These are phyloP conservation scores for Acanthochromis polyacanthus DNA, from an alignment of 2,113 vertebrate genomes.

Conservation along the genomic window DNA sequence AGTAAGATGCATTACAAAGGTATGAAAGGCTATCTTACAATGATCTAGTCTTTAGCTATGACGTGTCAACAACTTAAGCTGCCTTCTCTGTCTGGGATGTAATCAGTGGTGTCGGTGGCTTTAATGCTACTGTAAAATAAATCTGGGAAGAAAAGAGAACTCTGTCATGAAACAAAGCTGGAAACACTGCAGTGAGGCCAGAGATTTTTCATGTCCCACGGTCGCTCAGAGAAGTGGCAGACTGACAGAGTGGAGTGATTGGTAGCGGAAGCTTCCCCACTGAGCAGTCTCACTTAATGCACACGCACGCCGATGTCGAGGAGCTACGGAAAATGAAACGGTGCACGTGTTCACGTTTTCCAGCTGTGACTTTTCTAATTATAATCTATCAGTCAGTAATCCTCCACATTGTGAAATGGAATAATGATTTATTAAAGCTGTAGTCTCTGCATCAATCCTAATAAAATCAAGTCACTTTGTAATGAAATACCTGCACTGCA, in stretches of 20 bases:
- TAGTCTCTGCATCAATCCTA: neutral
- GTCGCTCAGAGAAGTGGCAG: neutral
- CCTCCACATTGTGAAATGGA: constrained; percentile 12
- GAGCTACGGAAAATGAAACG: neutral
- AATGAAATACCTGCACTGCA: too few relatives aligned
- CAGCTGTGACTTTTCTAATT: constrained; percentile 2
- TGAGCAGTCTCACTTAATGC: neutral
- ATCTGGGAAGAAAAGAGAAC: neutral
- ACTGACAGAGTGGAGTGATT: neutral
- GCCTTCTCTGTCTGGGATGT: neutral
- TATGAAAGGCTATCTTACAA: neutral
- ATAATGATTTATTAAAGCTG: constrained; percentile 22
- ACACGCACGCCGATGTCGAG: neutral
- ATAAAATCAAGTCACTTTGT: neutral
- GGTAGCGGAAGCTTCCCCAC: neutral
- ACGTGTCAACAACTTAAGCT: neutral
- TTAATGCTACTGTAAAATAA: constrained; percentile 6
- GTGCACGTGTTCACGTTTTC: neutral
- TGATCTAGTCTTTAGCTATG: neutral
- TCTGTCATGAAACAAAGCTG: constrained; percentile 8
- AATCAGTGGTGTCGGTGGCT: neutral
- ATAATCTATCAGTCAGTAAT: constrained; percentile 29
- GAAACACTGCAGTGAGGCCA: constrained; percentile 1
- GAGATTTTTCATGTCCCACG: constrained; percentile 24
- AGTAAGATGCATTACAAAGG: neutral